phyloP scores from a whole-genome alignment of 2,113 vertebrate species.

The Odobenus rosmarus region DNA sequence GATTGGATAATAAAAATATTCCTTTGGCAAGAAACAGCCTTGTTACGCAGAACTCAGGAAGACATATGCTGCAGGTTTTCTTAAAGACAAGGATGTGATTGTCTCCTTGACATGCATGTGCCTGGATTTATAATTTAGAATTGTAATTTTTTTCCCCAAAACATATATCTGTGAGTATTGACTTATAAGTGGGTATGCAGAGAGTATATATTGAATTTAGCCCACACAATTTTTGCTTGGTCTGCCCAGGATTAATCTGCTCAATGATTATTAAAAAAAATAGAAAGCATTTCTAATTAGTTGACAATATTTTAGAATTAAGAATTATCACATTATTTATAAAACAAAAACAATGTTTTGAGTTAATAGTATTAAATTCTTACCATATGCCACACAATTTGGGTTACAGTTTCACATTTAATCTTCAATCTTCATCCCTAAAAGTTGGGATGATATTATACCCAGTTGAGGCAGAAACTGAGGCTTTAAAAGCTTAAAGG shows the following conservation, averaged over 20 bases:
- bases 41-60: constrained; percentile 16
- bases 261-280: constrained; percentile 1
- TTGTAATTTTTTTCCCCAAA: not conserved
- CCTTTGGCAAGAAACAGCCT: not conserved
- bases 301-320: not conserved
- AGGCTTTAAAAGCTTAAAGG: not conserved
- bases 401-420: not conserved
- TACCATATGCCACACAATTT: not conserved
- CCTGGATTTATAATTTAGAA: not conserved
- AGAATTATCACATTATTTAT: not conserved
- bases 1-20: constrained; percentile 39
- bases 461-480: not conserved
- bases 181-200: not conserved
- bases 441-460: not conserved
- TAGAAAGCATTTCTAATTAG: not conserved
- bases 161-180: not conserved
- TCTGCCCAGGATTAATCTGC: not conserved
- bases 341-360: not conserved
- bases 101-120: not conserved
- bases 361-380: not conserved
- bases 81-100: not conserved
- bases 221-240: not conserved
- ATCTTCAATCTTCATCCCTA: not conserved
- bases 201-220: not conserved
- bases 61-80: not conserved